These are phyloP conservation scores for Saguinus midas DNA, from an alignment of 2,113 vertebrate genomes.

Conservation along the genomic window DNA sequence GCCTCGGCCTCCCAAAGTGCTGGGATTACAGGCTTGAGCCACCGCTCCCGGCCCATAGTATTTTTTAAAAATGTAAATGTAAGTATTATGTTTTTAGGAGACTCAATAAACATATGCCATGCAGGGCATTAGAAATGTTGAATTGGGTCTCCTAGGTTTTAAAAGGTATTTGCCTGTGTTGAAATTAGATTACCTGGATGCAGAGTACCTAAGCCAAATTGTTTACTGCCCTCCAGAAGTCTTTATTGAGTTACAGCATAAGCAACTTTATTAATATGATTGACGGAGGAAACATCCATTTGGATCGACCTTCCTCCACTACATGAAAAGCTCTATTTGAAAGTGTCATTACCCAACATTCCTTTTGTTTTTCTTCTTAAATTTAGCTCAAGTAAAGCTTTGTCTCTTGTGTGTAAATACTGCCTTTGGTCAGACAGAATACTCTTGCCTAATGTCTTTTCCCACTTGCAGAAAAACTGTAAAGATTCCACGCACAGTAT, in stretches of 20 bases:
- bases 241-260: background rate
- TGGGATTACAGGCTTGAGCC: too few species aligned
- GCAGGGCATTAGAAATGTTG: background rate
- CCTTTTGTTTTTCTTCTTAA: background rate
- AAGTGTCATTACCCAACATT: background rate
- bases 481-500: rapidly evolving
- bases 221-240: background rate
- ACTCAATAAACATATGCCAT: background rate
- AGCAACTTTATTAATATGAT: background rate
- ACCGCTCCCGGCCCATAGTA: too few species aligned
- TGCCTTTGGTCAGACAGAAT: background rate
- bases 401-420: background rate
- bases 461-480: background rate
- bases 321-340: background rate
- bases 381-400: background rate
- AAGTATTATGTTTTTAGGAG: background rate
- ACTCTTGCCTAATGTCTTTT: background rate
- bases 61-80: background rate
- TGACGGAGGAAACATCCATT: background rate
- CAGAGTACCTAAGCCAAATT: background rate
- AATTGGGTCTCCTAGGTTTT: background rate
- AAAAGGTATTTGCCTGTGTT: background rate
- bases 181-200: background rate
- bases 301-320: background rate
- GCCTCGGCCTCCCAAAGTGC: too few species aligned